Evolutionary conservation across 2,888 invertebrate species (phyloP).

Genomic region (Pollenia griseotomentosa): DNA sequence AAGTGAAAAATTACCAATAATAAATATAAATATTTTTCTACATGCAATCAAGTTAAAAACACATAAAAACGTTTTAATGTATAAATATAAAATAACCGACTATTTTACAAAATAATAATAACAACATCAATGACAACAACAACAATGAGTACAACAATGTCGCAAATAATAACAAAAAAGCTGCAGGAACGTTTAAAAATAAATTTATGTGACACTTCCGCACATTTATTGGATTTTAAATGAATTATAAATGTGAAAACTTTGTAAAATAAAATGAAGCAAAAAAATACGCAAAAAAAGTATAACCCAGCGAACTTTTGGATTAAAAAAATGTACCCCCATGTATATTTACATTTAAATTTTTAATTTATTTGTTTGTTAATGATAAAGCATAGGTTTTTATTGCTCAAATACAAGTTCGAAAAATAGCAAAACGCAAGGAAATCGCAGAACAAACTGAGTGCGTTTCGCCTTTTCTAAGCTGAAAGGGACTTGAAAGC

Average conservation of each 20-base stretch:
- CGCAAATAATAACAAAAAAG: constrained; percentile 5
- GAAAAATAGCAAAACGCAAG: too few relatives aligned
- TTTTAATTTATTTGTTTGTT: too few relatives aligned
- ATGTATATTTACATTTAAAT: not conserved
- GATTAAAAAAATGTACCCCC: not conserved
- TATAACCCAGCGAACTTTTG: not conserved
- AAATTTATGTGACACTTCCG: constrained; percentile 66
- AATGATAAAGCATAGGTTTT: too few relatives aligned
- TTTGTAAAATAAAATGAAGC: constrained; percentile 13
- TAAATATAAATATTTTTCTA: constrained; percentile 39
- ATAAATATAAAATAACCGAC: constrained; percentile 32
- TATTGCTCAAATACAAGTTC: too few relatives aligned
- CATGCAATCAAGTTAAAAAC: constrained; percentile 35
- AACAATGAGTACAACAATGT: constrained; percentile 15
- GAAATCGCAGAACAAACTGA: too few relatives aligned
- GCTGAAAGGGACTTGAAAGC: too few relatives aligned
- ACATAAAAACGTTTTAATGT: constrained; percentile 14
- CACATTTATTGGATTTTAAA: constrained; percentile 62
- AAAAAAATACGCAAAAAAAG: not conserved
- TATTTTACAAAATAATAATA: constrained; percentile 24
- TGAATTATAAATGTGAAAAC: constrained; percentile 53
- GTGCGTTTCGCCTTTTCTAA: too few relatives aligned
- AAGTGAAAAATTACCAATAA: constrained; percentile 43
- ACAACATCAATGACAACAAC: not conserved
- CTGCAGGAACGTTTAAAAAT: constrained; percentile 3